phyloP scores from a whole-genome alignment of 1,140 invertebrate species.

The Doryteuthis pealeii region DNA sequence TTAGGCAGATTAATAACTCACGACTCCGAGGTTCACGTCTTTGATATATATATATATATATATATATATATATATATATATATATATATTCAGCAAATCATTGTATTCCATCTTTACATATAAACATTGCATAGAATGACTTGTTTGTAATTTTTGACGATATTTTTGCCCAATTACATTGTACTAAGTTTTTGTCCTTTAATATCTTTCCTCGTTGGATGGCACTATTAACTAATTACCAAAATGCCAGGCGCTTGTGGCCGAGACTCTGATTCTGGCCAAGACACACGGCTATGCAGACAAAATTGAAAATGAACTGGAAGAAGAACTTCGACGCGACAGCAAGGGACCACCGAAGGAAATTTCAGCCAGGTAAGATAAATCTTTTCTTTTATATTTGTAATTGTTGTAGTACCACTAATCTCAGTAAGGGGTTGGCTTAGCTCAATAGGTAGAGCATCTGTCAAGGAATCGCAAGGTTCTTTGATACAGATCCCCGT shows the following conservation, averaged over 20 bases:
- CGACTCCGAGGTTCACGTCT: too few relatives aligned
- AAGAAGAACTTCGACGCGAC: slow-evolving; percentile 48
- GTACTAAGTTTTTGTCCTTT: background rate
- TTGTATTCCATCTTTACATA: too few relatives aligned
- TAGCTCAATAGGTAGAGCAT: too few relatives aligned
- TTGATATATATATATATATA: too few relatives aligned
- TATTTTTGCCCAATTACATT: too few relatives aligned
- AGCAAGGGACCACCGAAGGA: slow-evolving; percentile 33
- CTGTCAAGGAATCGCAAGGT: too few relatives aligned
- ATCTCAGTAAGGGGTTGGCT: too few relatives aligned
- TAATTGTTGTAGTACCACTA: background rate
- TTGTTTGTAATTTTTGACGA: too few relatives aligned
- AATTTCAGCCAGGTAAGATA: slow-evolving; percentile 28
- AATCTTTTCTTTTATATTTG: background rate
- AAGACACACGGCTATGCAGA: slow-evolving; percentile 55
- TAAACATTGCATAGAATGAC: background rate
- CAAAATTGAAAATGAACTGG: slow-evolving; percentile 53
- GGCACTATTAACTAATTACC: background rate
- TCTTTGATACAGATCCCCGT: too few relatives aligned
- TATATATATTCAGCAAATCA: too few relatives aligned
- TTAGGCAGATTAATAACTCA: too few relatives aligned
- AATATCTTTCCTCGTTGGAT: slow-evolving; percentile 3
- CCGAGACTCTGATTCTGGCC: slow-evolving; percentile 49
- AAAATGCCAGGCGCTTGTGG: slow-evolving; percentile 44
- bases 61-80: too few relatives aligned